Evolutionary conservation across 2,888 invertebrate genomes (phyloP), one percentile per base, ranked within the genome.

Genomic region (Dicyrtoma fusca): DNA sequence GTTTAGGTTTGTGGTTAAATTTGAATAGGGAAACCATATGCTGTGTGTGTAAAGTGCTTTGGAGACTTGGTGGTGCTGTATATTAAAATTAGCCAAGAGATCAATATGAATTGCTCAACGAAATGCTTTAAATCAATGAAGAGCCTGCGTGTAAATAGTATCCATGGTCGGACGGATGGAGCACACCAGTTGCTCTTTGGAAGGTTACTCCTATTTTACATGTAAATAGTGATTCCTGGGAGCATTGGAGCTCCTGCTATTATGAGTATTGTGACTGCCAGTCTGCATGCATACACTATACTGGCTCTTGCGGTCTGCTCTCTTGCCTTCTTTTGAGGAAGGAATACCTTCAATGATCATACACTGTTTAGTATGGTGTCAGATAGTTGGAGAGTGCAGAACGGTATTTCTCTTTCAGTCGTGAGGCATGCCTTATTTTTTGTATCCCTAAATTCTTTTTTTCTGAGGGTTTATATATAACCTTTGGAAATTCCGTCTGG

Each of bases 81-180:
- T 47, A 49, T 17, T 47, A 65, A 26, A 34, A 65, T 26, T 65
- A 65, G 21, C 64, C 13, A n/a, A 3, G n/a, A 64, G 64, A 64
- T 64, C 64, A 64, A 64, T 64, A 64, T 11, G 49, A 64, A 64
- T 64, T 64, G 64, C 47, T 49, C 47, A 64, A 64, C 47, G 23
- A 64, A 64, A 47, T 64, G n/a, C n/a, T 49, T 25, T 49, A 45
- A 64, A 64, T 64, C 64, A 64, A 49, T 55, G 66, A 68, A 68
- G 53, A 68, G 51, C 44, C 51, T 65, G 51, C 65, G 65, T 51
- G 53, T 65, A 53, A 53, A 64, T 62, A 62, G 17, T 42, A 45
- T 5, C 17, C 17, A 10, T 49, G 19, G 49, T 17, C 3, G 19
- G n/a, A 55, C 4, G 19, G n/a, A 47, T 13, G 42, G 17, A 13